A percentile compares a stretch with the other conserved stretches of the same genome.
phyloP scores from a whole-genome alignment of 2,888 invertebrate species.

The Punctoribates punctum region DNA sequence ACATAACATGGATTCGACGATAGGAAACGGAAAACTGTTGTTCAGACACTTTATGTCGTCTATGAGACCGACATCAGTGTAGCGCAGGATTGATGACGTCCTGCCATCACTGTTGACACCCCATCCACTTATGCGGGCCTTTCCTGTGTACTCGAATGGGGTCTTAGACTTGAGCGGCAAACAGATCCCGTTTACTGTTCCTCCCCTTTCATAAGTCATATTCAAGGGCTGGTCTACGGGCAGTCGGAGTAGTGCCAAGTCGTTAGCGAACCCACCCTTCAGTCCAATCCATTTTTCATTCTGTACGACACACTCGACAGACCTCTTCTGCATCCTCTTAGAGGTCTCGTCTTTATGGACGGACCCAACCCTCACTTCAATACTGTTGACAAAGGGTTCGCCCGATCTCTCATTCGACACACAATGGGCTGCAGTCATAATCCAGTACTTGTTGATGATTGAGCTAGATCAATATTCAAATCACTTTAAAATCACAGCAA shows the following conservation, averaged over 20 bases:
- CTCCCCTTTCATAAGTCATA: conserved; percentile 19
- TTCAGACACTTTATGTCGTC: conserved; percentile 5
- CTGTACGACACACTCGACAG: neutral
- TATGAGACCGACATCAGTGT: conserved; percentile 35
- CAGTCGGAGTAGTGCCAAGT: conserved; percentile 36
- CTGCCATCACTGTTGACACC: conserved; percentile 25
- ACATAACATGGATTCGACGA: conserved; percentile 33
- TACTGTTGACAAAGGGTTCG: neutral
- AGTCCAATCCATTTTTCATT: conserved; percentile 25
- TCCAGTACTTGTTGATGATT: neutral
- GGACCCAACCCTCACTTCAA: neutral
- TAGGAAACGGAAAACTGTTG: conserved; percentile 8
- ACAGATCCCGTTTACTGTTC: conserved; percentile 27
- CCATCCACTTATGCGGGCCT: conserved; percentile 37
- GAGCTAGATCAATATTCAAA: neutral
- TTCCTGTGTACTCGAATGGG: conserved; percentile 30
- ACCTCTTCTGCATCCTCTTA: neutral
- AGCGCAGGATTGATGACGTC: conserved; percentile 1
- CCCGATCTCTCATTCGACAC: neutral
- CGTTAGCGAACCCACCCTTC: conserved; percentile 30
- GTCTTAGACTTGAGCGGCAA: conserved; percentile 10
- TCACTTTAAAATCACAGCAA: neutral
- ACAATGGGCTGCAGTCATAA: conserved; percentile 5
- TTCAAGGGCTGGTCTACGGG: neutral
- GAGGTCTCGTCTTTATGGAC: neutral